phyloP scores from a whole-genome alignment of 1,140 invertebrate genomes.

The Choristoneura fumiferana region DNA sequence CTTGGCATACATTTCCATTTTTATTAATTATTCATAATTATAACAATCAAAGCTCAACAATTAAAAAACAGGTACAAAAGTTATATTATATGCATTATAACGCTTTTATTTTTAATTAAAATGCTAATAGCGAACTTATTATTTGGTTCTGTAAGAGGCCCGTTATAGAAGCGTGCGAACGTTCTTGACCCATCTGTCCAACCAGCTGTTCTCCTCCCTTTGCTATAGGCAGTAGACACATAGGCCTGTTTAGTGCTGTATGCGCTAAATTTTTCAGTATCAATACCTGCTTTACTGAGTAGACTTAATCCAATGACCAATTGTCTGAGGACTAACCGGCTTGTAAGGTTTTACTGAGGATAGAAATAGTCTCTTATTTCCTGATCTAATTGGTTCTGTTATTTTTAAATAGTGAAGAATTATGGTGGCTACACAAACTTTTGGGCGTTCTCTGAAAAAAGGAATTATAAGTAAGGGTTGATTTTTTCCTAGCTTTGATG shows the following conservation, averaged over 20 bases:
- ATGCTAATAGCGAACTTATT: neutral
- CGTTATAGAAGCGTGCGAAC: neutral
- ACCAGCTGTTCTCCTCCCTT: neutral
- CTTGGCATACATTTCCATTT: neutral
- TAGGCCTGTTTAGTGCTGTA: neutral
- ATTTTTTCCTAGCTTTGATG: neutral
- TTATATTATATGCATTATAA: neutral
- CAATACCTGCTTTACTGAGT: neutral
- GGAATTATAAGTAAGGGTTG: neutral
- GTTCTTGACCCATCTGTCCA: neutral
- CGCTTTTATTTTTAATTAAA: neutral
- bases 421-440: neutral
- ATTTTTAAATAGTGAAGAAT: conserved; percentile 1
- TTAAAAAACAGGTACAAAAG: neutral
- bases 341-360: neutral
- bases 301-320: neutral
- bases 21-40: neutral
- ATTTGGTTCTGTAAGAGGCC: neutral
- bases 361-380: neutral
- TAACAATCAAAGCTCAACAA: neutral
- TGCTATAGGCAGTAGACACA: neutral
- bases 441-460: neutral
- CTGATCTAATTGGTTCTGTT: neutral
- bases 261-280: neutral
- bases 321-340: neutral